Percentiles rank a stretch among this genome's conserved stretches.
phyloP scores from a whole-genome alignment of 2,888 invertebrate genomes.

The Dioctria rufipes region DNA sequence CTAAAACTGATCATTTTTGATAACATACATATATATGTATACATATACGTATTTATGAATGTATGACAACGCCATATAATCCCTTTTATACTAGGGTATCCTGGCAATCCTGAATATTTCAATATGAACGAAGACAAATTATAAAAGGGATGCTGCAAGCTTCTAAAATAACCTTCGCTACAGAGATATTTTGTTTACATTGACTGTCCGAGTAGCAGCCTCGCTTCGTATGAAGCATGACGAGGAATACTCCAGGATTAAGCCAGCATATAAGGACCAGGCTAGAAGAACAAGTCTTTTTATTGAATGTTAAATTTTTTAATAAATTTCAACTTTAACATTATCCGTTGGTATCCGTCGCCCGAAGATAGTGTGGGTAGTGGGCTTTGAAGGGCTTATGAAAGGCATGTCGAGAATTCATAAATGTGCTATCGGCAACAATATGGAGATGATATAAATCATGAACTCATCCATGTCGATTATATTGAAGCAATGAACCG shows the following conservation, averaged over 20 bases:
- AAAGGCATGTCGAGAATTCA: background rate
- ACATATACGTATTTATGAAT: too few species aligned
- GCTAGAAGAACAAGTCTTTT: conserved; percentile 5
- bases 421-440: background rate
- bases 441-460: background rate
- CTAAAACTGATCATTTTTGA: conserved; percentile 45
- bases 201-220: too few species aligned
- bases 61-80: background rate
- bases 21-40: background rate
- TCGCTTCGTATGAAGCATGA: background rate
- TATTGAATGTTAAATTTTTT: conserved; percentile 48
- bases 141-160: too few species aligned
- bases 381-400: background rate
- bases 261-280: background rate
- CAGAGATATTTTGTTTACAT: too few species aligned
- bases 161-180: too few species aligned
- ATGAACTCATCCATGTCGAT: conserved; percentile 30
- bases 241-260: background rate
- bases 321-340: conserved; percentile 47
- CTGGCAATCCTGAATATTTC: conserved; percentile 12
- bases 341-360: background rate
- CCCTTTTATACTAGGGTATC: background rate
- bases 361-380: background rate
- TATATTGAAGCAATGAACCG: background rate
- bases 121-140: background rate